Percentiles rank a stretch among this genome's conserved stretches.
phyloP scores from a whole-genome alignment of 2,888 invertebrate genomes.

The Yponomeuta cagnagella region DNA sequence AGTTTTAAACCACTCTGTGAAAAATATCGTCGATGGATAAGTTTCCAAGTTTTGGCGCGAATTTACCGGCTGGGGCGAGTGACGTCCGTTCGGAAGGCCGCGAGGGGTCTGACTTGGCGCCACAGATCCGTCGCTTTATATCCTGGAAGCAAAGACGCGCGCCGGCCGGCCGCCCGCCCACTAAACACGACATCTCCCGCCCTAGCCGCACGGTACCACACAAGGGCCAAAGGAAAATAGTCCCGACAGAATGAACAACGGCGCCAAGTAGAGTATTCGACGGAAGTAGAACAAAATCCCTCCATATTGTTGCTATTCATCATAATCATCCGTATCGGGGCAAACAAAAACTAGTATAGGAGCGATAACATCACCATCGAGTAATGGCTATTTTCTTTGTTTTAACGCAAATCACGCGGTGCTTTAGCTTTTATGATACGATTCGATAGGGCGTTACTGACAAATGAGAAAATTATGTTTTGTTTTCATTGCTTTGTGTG shows the following conservation, averaged over 20 bases:
- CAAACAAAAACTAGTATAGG: slow-evolving; percentile 17
- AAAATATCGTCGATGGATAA: neutral
- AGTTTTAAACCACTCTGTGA: neutral
- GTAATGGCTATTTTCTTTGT: slow-evolving; percentile 15
- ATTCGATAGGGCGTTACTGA: neutral
- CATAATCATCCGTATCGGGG: slow-evolving; percentile 19
- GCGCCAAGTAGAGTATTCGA: slow-evolving; percentile 21
- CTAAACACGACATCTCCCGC: neutral
- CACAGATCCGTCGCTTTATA: slow-evolving; percentile 52
- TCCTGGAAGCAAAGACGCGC: slow-evolving; percentile 20
- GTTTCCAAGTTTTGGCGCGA: slow-evolving; percentile 11
- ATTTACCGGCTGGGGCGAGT: slow-evolving; percentile 3
- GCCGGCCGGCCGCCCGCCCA: neutral
- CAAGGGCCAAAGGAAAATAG: slow-evolving; percentile 16
- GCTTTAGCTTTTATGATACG: neutral
- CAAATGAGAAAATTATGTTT: neutral
- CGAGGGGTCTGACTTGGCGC: slow-evolving; percentile 48
- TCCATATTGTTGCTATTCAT: slow-evolving; percentile 23
- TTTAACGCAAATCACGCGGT: slow-evolving; percentile 6
- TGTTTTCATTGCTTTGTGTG: too few species aligned
- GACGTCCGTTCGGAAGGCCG: slow-evolving; percentile 44
- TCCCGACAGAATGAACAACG: slow-evolving; percentile 22
- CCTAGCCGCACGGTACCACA: neutral
- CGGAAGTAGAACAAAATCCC: slow-evolving; percentile 19
- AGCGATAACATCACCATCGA: slow-evolving; percentile 16